Evolutionary conservation across 2,797 vertebrate species (phyloP), one percentile per base, ranked within the genome.

Genomic region (Tachyglossus aculeatus): DNA sequence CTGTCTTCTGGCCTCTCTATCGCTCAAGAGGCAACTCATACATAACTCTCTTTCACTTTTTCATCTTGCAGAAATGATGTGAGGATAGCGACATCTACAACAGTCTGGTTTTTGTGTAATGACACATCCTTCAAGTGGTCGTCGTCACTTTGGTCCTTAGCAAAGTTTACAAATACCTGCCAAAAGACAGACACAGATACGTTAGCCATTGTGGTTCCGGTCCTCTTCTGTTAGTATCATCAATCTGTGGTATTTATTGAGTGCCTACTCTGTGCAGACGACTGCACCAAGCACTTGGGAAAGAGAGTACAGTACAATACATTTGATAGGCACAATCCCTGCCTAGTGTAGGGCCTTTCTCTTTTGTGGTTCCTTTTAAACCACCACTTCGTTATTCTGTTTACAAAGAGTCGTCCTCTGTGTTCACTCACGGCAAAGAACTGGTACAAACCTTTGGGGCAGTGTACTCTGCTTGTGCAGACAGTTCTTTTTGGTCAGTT

Each of bases 141-240:
- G 19, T 99, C 97, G 0, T 98, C 96, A 11, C 96, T 98, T 94
- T 99, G 97, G 94, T 99, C 97, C 93, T 98, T 99, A 39, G 97
- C 97, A 78, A 99, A 99, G 91, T 99, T 99, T 84, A 99, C 96
- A 84, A 99, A 99, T 83, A 99, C 97, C 96, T 98, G 80, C 74
- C 50, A 76, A 82, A 59, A 72, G 40, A 69, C 82, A 77, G 50
- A 63, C 1, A 27, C 41, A n/a, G 61, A 16, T 24, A 19, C 0
- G 8, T 77, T 48, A 85, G 58, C 14, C 29, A 50, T 14, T 34
- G 16, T 1, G n/a, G n/a, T n/a, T n/a, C n/a, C n/a, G n/a, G n/a
- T n/a, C n/a, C n/a, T n/a, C n/a, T n/a, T n/a, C n/a, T n/a, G n/a
- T n/a, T n/a, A n/a, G n/a, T n/a, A n/a, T n/a, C n/a, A n/a, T n/a